Evolutionary conservation across 2,888 invertebrate species (phyloP).

Genomic region (Tromatobia lineatoria): DNA sequence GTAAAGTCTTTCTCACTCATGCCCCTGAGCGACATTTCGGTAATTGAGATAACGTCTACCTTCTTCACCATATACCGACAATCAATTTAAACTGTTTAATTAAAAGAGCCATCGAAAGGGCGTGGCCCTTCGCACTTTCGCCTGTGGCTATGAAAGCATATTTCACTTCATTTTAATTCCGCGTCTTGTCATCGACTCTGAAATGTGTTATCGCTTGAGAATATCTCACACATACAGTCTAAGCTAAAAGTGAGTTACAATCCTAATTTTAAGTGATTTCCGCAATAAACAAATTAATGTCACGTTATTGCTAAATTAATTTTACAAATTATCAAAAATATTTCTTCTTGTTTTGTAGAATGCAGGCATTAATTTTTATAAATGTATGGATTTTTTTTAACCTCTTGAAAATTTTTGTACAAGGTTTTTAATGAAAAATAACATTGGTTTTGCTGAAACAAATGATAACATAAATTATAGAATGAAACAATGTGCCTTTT

Average conservation of each 20-base stretch:
- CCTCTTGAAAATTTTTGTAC: no score
- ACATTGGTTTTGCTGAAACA: no score
- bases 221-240: not conserved
- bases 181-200: not conserved
- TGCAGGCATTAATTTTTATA: no score
- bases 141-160: not conserved
- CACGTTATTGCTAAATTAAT: no score
- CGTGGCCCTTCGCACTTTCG: conserved; percentile 1
- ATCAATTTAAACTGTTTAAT: conserved; percentile 41
- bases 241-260: not conserved
- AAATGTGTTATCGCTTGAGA: not conserved
- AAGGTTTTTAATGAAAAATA: no score
- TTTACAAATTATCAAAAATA: no score
- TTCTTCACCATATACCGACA: not conserved
- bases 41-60: conserved; percentile 27
- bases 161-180: not conserved
- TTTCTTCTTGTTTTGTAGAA: no score
- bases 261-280: not conserved
- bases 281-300: no score
- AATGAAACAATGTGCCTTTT: no score
- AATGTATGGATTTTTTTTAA: no score
- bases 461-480: no score
- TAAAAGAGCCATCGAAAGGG: not conserved
- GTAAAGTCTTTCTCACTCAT: not conserved
- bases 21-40: conserved; percentile 23